phyloP scores from a whole-genome alignment of 2,797 vertebrate species.

The Moxostoma hubbsi region DNA sequence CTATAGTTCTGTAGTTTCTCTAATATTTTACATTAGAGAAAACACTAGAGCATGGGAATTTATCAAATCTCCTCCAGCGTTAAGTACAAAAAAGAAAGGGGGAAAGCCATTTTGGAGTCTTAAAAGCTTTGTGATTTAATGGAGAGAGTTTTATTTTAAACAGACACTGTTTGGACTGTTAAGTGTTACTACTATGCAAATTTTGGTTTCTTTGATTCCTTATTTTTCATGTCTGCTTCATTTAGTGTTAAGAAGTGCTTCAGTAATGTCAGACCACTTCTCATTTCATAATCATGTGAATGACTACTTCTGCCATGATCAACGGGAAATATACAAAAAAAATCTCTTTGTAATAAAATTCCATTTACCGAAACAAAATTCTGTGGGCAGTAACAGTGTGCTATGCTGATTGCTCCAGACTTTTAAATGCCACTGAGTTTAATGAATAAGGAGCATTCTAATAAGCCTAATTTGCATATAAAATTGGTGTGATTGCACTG shows the following conservation, averaged over 20 bases:
- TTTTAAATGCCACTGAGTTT: too few species aligned
- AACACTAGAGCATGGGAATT: slow-evolving; percentile 10
- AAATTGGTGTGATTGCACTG: too few species aligned
- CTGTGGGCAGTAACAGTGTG: too few species aligned
- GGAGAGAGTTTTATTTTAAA: background rate
- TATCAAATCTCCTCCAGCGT: background rate
- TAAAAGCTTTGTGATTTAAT: slow-evolving; percentile 20
- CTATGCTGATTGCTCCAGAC: too few species aligned
- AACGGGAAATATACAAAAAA: too few species aligned
- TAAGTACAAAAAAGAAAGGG: background rate
- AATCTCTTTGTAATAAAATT: too few species aligned
- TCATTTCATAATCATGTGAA: background rate
- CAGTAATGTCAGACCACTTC: slow-evolving; percentile 2
- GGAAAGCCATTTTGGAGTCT: background rate
- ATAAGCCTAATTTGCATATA: too few species aligned
- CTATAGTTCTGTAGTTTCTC: background rate
- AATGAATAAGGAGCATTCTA: too few species aligned
- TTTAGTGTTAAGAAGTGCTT: slow-evolving; percentile 25
- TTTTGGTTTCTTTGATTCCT: background rate
- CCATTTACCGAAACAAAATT: too few species aligned
- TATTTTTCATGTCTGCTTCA: slow-evolving; percentile 2
- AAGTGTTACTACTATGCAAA: background rate
- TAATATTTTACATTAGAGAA: slow-evolving; percentile 26
- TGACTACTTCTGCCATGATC: too few species aligned
- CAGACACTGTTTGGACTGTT: background rate